These are phyloP conservation scores for Nezara viridula DNA, from an alignment of 2,888 invertebrate species.

Conservation along the genomic window DNA sequence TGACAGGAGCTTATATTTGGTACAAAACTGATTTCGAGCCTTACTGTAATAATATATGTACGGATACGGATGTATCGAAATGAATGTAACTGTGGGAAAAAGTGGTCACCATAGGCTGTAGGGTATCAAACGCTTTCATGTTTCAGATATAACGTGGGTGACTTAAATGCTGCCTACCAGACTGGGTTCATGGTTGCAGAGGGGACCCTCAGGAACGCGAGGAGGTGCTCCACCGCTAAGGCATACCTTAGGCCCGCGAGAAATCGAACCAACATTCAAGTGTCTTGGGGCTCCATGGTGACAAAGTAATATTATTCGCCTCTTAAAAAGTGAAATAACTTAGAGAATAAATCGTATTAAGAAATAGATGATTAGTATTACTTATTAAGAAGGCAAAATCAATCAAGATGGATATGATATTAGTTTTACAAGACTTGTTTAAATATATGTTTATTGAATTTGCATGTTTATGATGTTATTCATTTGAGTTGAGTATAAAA, in stretches of 20 bases:
- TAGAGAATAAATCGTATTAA: neutral
- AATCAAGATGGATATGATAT: no score
- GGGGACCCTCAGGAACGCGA: slow-evolving; percentile 82
- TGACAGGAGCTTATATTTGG: no score
- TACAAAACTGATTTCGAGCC: no score
- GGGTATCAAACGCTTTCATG: neutral
- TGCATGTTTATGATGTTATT: no score
- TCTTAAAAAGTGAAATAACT: neutral
- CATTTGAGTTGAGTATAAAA: no score
- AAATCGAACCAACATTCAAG: slow-evolving; percentile 83
- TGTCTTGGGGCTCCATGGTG: slow-evolving; percentile 84
- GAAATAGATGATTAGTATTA: neutral
- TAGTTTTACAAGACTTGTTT: no score
- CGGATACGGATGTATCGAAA: no score
- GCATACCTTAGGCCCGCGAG: slow-evolving; percentile 87
- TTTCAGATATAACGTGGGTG: slow-evolving; percentile 76
- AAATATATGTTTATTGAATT: no score
- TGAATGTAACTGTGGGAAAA: no score
- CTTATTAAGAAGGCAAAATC: neutral
- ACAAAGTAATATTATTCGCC: slow-evolving; percentile 67
- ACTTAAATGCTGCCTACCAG: slow-evolving; percentile 88
- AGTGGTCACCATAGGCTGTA: no score
- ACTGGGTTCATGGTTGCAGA: slow-evolving; percentile 92
- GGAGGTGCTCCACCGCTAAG: slow-evolving; percentile 89
- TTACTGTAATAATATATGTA: no score